Evolutionary conservation across 2,888 invertebrate genomes (phyloP).

Genomic region (Bhutanitis thaidina): DNA sequence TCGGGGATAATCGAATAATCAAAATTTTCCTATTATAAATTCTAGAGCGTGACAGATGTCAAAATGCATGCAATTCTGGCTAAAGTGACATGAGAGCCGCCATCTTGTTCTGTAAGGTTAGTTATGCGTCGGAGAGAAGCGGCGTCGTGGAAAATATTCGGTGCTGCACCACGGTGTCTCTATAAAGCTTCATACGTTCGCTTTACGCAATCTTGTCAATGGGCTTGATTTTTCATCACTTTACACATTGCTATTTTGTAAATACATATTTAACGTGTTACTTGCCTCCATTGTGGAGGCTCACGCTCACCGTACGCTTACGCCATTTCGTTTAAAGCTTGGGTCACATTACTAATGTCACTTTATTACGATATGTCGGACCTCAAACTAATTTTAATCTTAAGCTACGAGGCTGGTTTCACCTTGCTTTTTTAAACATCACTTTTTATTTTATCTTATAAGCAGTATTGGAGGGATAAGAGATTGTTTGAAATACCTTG

Average conservation of each 20-base stretch:
- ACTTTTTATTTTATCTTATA: too few relatives aligned
- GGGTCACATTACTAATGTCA: too few relatives aligned
- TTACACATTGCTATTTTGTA: not conserved
- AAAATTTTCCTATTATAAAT: slow-evolving; percentile 43
- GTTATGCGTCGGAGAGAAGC: slow-evolving; percentile 53
- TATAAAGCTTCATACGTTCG: slow-evolving; percentile 12
- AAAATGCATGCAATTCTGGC: slow-evolving; percentile 70
- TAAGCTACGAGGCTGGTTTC: too few relatives aligned
- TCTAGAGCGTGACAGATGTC: slow-evolving; percentile 75
- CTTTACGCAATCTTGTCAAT: slow-evolving; percentile 6
- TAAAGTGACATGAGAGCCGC: slow-evolving; percentile 58
- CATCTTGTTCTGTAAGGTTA: slow-evolving; percentile 70
- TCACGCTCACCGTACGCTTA: slow-evolving; percentile 2
- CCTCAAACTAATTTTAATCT: too few relatives aligned
- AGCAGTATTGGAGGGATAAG: too few relatives aligned
- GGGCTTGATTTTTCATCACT: not conserved
- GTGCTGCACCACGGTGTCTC: slow-evolving; percentile 2
- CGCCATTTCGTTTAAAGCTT: not conserved
- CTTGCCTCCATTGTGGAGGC: not conserved
- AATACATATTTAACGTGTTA: not conserved
- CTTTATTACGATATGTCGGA: too few relatives aligned
- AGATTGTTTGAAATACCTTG: too few relatives aligned
- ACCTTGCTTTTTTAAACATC: too few relatives aligned
- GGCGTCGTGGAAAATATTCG: slow-evolving; percentile 20
- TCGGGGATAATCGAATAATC: slow-evolving; percentile 2